phyloP scores from a whole-genome alignment of 2,888 invertebrate genomes.

The Microchrysa polita region DNA sequence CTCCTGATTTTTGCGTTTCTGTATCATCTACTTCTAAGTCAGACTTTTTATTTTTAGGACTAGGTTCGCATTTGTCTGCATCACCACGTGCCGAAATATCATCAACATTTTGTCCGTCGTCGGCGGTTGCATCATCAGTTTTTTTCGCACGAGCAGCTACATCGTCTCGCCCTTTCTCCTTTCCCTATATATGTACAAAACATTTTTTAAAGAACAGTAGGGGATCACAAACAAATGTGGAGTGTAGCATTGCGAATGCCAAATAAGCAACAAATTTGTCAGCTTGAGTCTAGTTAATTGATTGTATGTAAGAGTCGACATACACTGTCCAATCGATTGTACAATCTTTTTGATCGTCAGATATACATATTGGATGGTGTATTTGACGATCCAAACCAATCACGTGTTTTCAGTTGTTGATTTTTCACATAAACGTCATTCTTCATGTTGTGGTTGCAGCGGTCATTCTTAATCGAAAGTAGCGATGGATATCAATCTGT shows the following conservation, averaged over 20 bases:
- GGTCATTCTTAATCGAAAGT: no score
- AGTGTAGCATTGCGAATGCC: no score
- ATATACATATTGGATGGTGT: no score
- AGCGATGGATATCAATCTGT: no score
- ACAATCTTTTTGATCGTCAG: no score
- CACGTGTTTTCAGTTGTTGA: no score
- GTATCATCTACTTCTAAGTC: slow-evolving; percentile 61
- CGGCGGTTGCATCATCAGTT: slow-evolving; percentile 73
- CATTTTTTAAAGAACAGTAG: background rate
- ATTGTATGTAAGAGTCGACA: no score
- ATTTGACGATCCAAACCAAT: no score
- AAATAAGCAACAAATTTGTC: no score
- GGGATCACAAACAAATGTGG: background rate
- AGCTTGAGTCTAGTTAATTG: background rate
- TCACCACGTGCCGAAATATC: slow-evolving; percentile 50
- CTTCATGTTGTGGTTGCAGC: no score
- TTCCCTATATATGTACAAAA: background rate
- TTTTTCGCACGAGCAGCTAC: slow-evolving; percentile 72
- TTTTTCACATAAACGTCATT: no score
- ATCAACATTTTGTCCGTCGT: slow-evolving; percentile 35
- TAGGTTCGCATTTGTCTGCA: slow-evolving; percentile 52
- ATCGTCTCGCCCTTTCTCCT: slow-evolving; percentile 26
- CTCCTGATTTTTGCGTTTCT: slow-evolving; percentile 30
- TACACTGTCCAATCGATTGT: no score
- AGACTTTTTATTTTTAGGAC: slow-evolving; percentile 63